Percentiles rank a stretch among this genome's conserved stretches.
phyloP scores from a whole-genome alignment of 2,113 vertebrate species.

The Puntigrus tetrazona region DNA sequence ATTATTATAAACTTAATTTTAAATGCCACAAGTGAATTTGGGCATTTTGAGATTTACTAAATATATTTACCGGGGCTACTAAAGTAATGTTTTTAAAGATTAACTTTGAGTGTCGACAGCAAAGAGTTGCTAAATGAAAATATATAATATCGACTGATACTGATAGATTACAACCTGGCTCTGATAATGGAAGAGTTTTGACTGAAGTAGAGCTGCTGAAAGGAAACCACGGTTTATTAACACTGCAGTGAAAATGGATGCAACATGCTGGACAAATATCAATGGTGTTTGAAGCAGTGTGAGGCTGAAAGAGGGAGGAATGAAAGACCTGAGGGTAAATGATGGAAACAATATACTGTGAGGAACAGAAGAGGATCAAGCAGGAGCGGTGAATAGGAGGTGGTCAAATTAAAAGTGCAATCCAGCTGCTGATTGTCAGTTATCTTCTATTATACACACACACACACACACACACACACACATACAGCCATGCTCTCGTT shows the following conservation, averaged over 20 bases:
- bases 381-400: neutral
- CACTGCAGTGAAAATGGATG: neutral
- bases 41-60: too few species aligned
- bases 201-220: slow-evolving; percentile 28
- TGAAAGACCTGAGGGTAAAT: neutral
- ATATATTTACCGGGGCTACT: too few species aligned
- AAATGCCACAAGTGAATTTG: too few species aligned
- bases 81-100: too few species aligned
- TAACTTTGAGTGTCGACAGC: too few species aligned
- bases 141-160: too few species aligned
- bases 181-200: neutral
- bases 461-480: neutral
- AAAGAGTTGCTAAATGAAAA: too few species aligned
- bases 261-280: slow-evolving; percentile 1
- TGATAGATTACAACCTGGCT: too few species aligned
- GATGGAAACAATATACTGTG: slow-evolving; percentile 15
- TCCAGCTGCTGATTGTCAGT: neutral
- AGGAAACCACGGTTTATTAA: neutral
- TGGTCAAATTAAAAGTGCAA: neutral
- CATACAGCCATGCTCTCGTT: slow-evolving; percentile 63
- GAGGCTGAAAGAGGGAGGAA: neutral
- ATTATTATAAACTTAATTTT: too few species aligned
- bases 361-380: slow-evolving; percentile 43
- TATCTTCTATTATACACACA: neutral
- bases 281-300: slow-evolving; percentile 43